Percentiles rank a stretch among this genome's conserved stretches.
These are phyloP conservation scores for Cyprinodon brontotheroides DNA, from an alignment of 2,113 vertebrate genomes.

Conservation along the genomic window DNA sequence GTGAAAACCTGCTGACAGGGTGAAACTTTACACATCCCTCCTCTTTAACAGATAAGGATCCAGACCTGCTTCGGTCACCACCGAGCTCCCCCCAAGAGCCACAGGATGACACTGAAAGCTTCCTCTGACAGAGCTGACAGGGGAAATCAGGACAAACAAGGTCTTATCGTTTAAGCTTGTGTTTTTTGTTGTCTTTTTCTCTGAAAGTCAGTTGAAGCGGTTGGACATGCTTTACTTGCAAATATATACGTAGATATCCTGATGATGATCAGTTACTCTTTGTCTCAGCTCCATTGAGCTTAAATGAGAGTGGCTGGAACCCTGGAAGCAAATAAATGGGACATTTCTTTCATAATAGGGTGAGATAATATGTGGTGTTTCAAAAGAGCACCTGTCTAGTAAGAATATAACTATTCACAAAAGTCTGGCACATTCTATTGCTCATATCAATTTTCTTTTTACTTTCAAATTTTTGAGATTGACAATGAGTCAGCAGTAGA, in stretches of 20 bases:
- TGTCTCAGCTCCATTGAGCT: constrained; percentile 50
- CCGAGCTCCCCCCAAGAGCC: constrained; percentile 17
- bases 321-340: constrained; percentile 10
- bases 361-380: constrained; percentile 1
- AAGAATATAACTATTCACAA: neutral
- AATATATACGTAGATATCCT: no score
- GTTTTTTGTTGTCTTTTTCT: constrained; percentile 26
- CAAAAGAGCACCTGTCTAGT: neutral
- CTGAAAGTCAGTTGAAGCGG: constrained; percentile 34
- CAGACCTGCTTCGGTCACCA: constrained; percentile 49
- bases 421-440: no score
- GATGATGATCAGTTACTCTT: constrained; percentile 61
- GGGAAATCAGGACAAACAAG: constrained; percentile 56
- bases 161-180: constrained; percentile 56
- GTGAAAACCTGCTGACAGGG: constrained; percentile 61
- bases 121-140: constrained; percentile 54
- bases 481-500: no score
- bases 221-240: constrained; percentile 33
- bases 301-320: constrained; percentile 25
- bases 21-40: constrained; percentile 46
- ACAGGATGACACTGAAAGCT: constrained; percentile 25
- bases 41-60: constrained; percentile 61
- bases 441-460: no score
- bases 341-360: constrained; percentile 4
- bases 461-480: no score